Conservation (phyloP, 2,888 invertebrate species). For the Apoda limacodes region DNA sequence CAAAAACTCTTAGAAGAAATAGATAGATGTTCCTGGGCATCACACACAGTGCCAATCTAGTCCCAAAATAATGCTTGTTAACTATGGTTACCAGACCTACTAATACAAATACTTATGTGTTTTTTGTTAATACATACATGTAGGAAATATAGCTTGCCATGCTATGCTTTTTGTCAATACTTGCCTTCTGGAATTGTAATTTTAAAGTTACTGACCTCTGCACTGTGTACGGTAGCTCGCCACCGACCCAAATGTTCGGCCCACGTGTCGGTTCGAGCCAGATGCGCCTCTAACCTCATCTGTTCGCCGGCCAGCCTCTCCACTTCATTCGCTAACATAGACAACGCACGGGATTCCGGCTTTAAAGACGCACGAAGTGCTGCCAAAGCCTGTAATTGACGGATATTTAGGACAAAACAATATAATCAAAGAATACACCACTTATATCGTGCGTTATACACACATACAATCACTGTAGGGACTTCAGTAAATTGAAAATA, state of each 20-base stretch:
- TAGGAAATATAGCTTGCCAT: background rate
- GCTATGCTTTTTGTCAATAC: background rate
- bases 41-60: no score
- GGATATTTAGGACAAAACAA: background rate
- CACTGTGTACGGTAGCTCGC: conserved; percentile 87
- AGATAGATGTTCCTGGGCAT: no score
- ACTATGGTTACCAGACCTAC: no score
- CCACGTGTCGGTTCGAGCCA: conserved; percentile 90
- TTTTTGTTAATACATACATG: background rate
- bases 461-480: no score
- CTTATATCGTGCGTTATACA: no score
- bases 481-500: no score
- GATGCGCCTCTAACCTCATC: conserved; percentile 84
- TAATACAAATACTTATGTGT: no score
- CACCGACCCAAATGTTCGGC: conserved; percentile 89
- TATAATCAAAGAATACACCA: no score
- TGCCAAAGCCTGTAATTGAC: conserved; percentile 72
- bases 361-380: conserved; percentile 85
- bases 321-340: conserved; percentile 85
- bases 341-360: conserved; percentile 84
- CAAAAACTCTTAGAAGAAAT: no score
- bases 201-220: conserved; percentile 68
- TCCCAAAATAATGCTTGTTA: no score
- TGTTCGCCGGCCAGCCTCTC: conserved; percentile 85
- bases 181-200: background rate